Conservation (phyloP, 2,888 invertebrate genomes). For the Calameuta idolon region DNA sequence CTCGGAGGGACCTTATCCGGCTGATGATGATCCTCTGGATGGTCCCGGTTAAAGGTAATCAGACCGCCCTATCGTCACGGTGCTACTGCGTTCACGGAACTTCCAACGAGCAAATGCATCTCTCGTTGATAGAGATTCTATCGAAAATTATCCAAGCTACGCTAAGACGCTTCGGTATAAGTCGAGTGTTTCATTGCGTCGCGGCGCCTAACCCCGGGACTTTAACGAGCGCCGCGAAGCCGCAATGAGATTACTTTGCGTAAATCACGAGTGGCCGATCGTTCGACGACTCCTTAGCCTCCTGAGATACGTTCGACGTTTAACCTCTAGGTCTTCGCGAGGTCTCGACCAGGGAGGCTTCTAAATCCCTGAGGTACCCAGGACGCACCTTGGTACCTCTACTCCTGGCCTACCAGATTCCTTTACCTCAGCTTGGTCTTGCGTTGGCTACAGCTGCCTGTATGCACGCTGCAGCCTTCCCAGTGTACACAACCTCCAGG, state of each 20-base stretch:
- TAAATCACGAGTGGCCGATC: slow-evolving; percentile 42
- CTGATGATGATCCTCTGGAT: not conserved
- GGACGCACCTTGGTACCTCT: not conserved
- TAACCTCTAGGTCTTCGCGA: slow-evolving; percentile 37
- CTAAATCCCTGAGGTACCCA: not conserved
- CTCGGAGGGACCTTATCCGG: not conserved
- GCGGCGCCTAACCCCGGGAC: not conserved
- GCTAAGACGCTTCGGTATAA: not conserved
- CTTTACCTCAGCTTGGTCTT: not conserved
- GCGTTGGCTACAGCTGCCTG: not conserved
- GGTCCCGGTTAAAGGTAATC: not conserved
- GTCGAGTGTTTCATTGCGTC: not conserved
- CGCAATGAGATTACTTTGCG: slow-evolving; percentile 55
- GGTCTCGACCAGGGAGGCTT: not conserved
- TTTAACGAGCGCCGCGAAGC: slow-evolving; percentile 31
- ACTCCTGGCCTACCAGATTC: not conserved
- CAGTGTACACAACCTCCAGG: not conserved
- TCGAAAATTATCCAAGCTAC: not conserved
- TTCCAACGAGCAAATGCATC: not conserved
- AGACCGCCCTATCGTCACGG: not conserved
- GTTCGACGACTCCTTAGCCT: slow-evolving; percentile 31
- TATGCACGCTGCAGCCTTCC: not conserved
- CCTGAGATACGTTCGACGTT: slow-evolving; percentile 51
- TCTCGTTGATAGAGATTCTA: not conserved
- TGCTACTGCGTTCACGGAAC: not conserved